Evolutionary conservation across 2,888 invertebrate species (phyloP).

Genomic region (Anthophora plumipes): DNA sequence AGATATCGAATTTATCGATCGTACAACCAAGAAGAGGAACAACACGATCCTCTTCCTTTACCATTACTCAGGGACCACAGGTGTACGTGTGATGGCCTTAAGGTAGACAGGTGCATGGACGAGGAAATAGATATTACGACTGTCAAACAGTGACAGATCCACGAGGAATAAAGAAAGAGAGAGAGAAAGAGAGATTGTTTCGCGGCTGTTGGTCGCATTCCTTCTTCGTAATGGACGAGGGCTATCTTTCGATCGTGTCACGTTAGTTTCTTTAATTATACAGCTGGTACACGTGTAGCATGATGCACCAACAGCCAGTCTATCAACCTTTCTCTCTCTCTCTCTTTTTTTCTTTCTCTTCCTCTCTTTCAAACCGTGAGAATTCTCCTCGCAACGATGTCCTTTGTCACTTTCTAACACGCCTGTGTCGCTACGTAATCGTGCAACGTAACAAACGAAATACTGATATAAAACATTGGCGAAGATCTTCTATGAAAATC

Average conservation of each 20-base stretch:
- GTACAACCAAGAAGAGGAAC: constrained; percentile 23
- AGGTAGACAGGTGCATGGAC: constrained; percentile 63
- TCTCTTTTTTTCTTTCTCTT: constrained; percentile 1
- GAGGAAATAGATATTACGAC: constrained; percentile 62
- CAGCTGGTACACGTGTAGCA: constrained; percentile 42
- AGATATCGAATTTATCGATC: constrained; percentile 40
- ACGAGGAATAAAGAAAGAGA: not conserved
- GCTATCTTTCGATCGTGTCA: constrained; percentile 45
- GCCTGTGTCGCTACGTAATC: constrained; percentile 16
- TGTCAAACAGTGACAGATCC: constrained; percentile 59
- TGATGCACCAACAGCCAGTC: constrained; percentile 28
- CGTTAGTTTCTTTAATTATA: constrained; percentile 64
- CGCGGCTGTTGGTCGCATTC: not conserved
- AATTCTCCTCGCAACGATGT: constrained; percentile 37
- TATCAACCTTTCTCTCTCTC: constrained; percentile 21
- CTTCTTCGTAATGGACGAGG: constrained; percentile 36
- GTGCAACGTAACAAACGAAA: not conserved
- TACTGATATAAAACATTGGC: not conserved
- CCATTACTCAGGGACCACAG: not conserved
- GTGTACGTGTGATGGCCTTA: constrained; percentile 55
- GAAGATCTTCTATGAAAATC: not conserved
- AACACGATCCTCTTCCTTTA: constrained; percentile 35
- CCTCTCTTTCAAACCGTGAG: constrained; percentile 46
- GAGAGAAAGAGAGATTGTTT: constrained; percentile 27
- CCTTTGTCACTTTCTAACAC: constrained; percentile 54